Evolutionary conservation across 2,888 invertebrate species (phyloP), one percentile per base, ranked within the genome.

Genomic region (Platycheirus rosarum): DNA sequence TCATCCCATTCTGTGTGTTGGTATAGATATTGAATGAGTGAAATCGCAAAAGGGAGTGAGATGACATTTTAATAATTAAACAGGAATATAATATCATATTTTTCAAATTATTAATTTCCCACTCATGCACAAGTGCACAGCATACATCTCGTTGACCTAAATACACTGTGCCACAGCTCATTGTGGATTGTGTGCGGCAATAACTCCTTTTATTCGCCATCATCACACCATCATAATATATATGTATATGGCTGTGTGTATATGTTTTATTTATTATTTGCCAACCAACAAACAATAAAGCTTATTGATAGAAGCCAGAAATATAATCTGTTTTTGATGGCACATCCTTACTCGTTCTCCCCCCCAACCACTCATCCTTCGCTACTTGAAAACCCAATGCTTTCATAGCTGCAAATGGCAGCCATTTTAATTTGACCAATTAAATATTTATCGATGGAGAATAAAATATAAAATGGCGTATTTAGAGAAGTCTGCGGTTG

Each of bases 391-490:
- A 40, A 40, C 13, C 48, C 35, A 20, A 18, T 23, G 14, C 26
- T 29, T 9, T 1, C 40, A 9, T 1, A 16, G 20, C 63, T 74
- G 78, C 32, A 65, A 60, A 73, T 78, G 63, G 69, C 78, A 78
- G 69, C 63, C 69, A 77, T 74, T 74, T 78, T 78, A 84, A 84
- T 84, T 69, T 78, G 57, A 32, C 69, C 84, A 84, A 84, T 84
- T 84, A 84, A 84, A 78, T 84, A 74, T 84, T 84, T 84, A 78
- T 84, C 69, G 73, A 60, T 86, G 78, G 84, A 86, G 84, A 85
- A 48, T 14, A 57, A 48, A 20, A 51, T 57, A 75, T 55, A 63
- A 69, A 69, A 69, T 63, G 77, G 53, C 51, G 57, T 35, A 57
- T 57, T 57, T 40, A 57, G 29, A 14, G 48, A 16, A 11, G 3